Conservation (phyloP, 2,797 vertebrate species). For the Malurus splendens region DNA sequence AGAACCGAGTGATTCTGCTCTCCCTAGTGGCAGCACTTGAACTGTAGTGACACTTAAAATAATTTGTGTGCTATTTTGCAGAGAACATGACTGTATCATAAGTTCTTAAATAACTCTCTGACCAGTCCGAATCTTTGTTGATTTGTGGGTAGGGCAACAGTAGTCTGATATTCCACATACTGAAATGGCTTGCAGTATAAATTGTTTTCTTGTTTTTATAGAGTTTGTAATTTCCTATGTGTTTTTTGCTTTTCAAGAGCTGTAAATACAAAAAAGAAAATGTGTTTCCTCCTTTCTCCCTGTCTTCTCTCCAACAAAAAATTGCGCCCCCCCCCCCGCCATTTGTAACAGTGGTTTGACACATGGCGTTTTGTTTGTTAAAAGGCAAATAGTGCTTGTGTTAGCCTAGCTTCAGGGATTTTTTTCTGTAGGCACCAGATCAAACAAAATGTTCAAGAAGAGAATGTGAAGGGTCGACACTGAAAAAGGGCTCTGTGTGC, state of each 20-base stretch:
- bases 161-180: background rate
- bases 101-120: background rate
- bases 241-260: background rate
- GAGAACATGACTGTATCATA: background rate
- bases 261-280: background rate
- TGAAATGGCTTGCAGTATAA: background rate
- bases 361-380: background rate
- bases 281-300: background rate
- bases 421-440: background rate
- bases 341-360: background rate
- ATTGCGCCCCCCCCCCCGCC: rapidly evolving
- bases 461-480: background rate
- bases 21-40: slow-evolving; percentile 12
- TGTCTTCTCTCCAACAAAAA: background rate
- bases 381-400: background rate
- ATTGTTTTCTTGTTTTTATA: background rate
- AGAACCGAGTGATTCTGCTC: background rate
- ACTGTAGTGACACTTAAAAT: background rate
- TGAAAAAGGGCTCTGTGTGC: background rate
- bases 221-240: background rate
- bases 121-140: background rate
- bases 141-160: background rate
- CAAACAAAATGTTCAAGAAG: background rate
- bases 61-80: background rate
- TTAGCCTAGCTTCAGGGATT: background rate